Percentiles rank a stretch among this genome's conserved stretches.
Evolutionary conservation across 2,888 invertebrate species (phyloP).

Genomic region (Zygogramma bicolorata): DNA sequence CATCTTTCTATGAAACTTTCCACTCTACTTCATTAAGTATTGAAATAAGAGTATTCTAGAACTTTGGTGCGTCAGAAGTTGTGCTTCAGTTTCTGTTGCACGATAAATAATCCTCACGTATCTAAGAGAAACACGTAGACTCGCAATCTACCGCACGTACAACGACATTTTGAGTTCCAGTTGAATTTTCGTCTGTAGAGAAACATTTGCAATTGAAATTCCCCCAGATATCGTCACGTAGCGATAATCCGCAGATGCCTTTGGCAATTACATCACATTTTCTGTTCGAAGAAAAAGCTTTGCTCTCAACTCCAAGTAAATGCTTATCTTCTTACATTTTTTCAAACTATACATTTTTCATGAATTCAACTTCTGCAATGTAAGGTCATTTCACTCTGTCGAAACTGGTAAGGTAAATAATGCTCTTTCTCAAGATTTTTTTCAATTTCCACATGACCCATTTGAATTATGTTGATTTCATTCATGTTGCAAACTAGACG

Average conservation of each 20-base stretch:
- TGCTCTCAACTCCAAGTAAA: background rate
- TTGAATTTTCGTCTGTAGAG: background rate
- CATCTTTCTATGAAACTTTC: conserved; percentile 15
- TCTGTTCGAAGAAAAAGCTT: background rate
- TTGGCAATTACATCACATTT: background rate
- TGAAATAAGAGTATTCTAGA: background rate
- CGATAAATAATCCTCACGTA: background rate
- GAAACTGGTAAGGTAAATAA: no score
- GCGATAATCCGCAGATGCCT: background rate
- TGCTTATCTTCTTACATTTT: no score
- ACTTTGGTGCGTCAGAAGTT: background rate
- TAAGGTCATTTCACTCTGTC: no score
- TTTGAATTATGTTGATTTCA: no score
- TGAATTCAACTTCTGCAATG: no score
- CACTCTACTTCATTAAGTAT: background rate
- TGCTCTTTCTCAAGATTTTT: no score
- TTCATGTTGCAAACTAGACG: no score
- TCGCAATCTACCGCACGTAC: background rate
- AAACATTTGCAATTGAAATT: conserved; percentile 6
- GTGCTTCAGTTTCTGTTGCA: background rate
- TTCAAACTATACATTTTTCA: no score
- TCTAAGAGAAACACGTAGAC: background rate
- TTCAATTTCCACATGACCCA: no score
- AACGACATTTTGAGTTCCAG: background rate
- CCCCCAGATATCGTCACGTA: background rate